Base-by-base conservation (phyloP, 1,140 invertebrate genomes). In the Sycobia sp. region DNA sequence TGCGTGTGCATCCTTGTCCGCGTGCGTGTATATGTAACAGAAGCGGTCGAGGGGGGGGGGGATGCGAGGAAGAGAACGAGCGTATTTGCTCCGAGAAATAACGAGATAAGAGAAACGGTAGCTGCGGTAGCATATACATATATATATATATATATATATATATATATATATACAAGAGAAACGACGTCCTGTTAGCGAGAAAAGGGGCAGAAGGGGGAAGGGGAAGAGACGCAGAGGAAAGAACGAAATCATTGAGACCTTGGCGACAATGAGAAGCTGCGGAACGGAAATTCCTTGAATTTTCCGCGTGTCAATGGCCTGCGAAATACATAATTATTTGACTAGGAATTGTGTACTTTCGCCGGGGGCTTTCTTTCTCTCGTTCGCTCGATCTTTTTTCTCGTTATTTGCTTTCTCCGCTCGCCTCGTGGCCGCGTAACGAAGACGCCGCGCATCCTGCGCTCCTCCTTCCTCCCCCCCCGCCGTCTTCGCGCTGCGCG, bases 21-120 rank as follows among this genome's bases (percentile, higher is more conserved):
- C n/a, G n/a, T n/a, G n/a, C n/a, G n/a, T n/a, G n/a, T n/a, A n/a
- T n/a, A n/a, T n/a, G n/a, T n/a, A n/a, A n/a, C n/a, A n/a, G n/a
- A n/a, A n/a, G n/a, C n/a, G n/a, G n/a, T n/a, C n/a, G n/a, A n/a
- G n/a, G n/a, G n/a, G n/a, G n/a, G n/a, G n/a, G n/a, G n/a, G 25
- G 46, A 23, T 29, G 46, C n/a, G 32, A n/a, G n/a, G n/a, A n/a
- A n/a, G n/a, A 34, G 34, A 53, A 25, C 13, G 22, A 29, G 38
- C 25, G 38, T 55, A 55, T 55, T 55, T 55, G 53, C 53, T 55
- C 38, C 53, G 16, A 29, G 36, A 55, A 46, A 55, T 55, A 55
- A 55, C 53, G 54, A 56, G 54, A 60, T 66, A 62, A 57, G 50
- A n/a, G n/a, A 53, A 56, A 56, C 60, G 54, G 60, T 60, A 50